A percentile compares a stretch with the other conserved stretches of the same genome.
Evolutionary conservation across 2,888 invertebrate species (phyloP).

Genomic region (Sepioteuthis lessoniana): DNA sequence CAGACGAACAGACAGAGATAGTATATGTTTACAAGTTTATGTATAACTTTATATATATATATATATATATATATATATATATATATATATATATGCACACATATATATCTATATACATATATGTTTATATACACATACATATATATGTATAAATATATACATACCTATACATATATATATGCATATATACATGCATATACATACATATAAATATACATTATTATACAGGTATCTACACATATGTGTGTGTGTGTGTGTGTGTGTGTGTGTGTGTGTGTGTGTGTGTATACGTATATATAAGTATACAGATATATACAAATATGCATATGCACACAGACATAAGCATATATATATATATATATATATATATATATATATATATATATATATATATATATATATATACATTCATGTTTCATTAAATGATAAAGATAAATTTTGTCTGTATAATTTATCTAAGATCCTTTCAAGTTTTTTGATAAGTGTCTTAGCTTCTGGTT

Average conservation of each 20-base stretch:
- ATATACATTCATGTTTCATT: no score
- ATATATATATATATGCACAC: not conserved
- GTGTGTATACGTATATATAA: not conserved
- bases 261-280: not conserved
- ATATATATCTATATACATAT: not conserved
- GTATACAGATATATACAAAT: no score
- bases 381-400: no score
- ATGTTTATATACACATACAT: not conserved
- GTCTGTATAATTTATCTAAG: no score
- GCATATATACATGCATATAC: not conserved
- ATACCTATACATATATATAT: not conserved
- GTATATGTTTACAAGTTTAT: not conserved
- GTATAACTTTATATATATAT: not conserved
- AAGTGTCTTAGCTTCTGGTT: no score
- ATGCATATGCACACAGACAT: no score
- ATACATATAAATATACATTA: slow-evolving; percentile 34
- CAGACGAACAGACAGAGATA: not conserved
- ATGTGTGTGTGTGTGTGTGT: not conserved
- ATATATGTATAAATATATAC: slow-evolving; percentile 12
- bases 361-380: no score
- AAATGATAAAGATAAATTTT: no score
- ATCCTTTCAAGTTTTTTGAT: no score
- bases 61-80: not conserved
- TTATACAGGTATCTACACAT: not conserved
- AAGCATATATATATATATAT: no score